Conservation (phyloP, 2,888 invertebrate genomes). For the Willowsia nigromaculata region DNA sequence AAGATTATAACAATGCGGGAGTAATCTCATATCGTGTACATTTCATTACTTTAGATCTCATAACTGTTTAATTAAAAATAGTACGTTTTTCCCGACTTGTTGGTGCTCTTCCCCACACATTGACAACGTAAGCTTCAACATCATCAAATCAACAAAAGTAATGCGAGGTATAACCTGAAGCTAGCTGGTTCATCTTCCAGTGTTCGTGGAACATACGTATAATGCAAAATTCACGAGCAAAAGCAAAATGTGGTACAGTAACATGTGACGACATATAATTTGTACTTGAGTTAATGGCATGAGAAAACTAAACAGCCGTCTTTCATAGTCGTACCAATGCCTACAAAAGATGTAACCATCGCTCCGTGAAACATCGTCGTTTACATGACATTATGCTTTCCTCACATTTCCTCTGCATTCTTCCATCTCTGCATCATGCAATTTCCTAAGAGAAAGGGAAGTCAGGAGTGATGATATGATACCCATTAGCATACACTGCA, state of each 20-base stretch:
- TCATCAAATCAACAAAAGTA: conserved; percentile 7
- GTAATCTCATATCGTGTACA: no score
- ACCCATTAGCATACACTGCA: not conserved
- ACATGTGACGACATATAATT: not conserved
- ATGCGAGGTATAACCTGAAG: no score
- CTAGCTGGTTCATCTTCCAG: not conserved
- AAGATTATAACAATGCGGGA: no score
- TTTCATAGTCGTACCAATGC: no score
- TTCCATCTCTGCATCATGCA: not conserved
- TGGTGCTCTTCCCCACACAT: not conserved
- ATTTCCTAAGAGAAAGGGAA: not conserved
- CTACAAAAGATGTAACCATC: no score
- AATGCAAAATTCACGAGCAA: not conserved
- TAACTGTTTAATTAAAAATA: not conserved
- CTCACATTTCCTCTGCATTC: not conserved
- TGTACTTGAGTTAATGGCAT: not conserved
- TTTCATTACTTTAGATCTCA: no score
- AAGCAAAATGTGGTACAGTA: not conserved
- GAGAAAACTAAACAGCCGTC: no score
- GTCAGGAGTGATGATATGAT: not conserved
- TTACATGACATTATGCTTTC: no score
- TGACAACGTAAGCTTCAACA: not conserved
- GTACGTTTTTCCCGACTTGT: not conserved
- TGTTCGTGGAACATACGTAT: not conserved
- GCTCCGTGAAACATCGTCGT: no score